Evolutionary conservation across 2,113 vertebrate species (phyloP), one percentile per base, ranked within the genome.

Genomic region (Stigmatopora argus): DNA sequence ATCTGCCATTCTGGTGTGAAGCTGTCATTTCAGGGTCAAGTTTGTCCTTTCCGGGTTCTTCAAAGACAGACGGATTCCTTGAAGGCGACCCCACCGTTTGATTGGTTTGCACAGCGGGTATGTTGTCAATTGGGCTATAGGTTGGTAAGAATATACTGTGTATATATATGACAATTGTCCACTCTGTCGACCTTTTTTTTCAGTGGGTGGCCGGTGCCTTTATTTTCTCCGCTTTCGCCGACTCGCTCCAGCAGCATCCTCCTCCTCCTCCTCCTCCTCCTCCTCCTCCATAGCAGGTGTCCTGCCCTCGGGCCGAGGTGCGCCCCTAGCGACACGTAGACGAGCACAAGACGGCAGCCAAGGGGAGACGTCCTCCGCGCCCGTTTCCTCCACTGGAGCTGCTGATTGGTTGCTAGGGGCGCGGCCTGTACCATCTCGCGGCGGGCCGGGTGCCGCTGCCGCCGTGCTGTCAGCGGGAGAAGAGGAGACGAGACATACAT

Each of bases 351-450:
- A n/a, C n/a, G 0, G 1, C 14, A 34, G 48, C 89, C 85, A 90
- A 89, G 89, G 5, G 66, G 7, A 62, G 51, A 34, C 55, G 45
- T 3, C 5, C 14, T 0, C 59, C 65, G 55, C 58, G 78, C 78
- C 80, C 46, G 60, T 75, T 59, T 68, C 64, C 67, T 52, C 48
- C 60, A 9, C 14, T 23, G 26, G 49, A 26, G 41, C 6, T 0
- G 31, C 41, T 59, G 70, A 89, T 90, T 90, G 89, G 90, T 91
- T 86, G 81, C 85, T 75, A 91, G 21, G 89, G 90, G 89, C 80
- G 89, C 83, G 74, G 73, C 80, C 11, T 52, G 2, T 67, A 49
- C 65, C 75, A 78, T 85, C 86, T 73, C 18, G 13, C 23, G 41
- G 66, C 5, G 5, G 21, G 21, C 14, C 52, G 53, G 46, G 23